Base-by-base conservation (phyloP, 2,113 vertebrate species). In the Ictalurus punctatus region DNA sequence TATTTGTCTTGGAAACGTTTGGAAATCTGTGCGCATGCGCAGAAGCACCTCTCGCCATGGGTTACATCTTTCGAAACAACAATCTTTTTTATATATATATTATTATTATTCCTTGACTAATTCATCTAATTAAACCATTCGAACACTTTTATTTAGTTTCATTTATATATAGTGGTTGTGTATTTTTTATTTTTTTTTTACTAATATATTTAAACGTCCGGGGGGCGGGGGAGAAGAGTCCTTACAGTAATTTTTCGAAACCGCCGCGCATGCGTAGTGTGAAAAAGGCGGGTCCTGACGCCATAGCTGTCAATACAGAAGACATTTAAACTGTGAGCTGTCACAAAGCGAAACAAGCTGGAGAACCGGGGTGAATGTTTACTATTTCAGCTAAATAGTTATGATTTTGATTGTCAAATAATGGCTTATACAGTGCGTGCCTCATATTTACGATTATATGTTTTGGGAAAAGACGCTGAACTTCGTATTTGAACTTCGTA, bases 301-400 rank as follows among this genome's bases (percentile, higher is more conserved):
- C 73, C 84, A 78, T 40, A 10, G 21, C 3, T 37, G 34, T 83
- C 89, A 90, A 92, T 92, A 95, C 95, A 95, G 92, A 90, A 1
- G 92, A 86, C 91, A 83, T 96, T 95, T 95, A 95, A 95, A 94
- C 34, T 0, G 65, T 89, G 85, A 87, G 86, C 93, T 89, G 94
- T 92, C 90, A 90, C 30, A 74, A 84, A 74, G 81, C 25, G 73
- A 59, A 25, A 48, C 67, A 1, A 8, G 27, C 34, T 83, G 85
- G 37, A 73, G 12, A 44, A n/a, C 3, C 59, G 9, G 9, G 87
- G 81, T 88, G 84, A 88, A 83, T 54, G 4, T 14, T 3, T 10
- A 10, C 63, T 65, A 12, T 83, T 61, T 44, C 2, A 16, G 21
- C 1, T 37, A 44, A 16, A 27, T 44, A 27, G 6, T 27, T 61